phyloP scores from a whole-genome alignment of 2,113 vertebrate genomes.

The Falcunculus frontatus region DNA sequence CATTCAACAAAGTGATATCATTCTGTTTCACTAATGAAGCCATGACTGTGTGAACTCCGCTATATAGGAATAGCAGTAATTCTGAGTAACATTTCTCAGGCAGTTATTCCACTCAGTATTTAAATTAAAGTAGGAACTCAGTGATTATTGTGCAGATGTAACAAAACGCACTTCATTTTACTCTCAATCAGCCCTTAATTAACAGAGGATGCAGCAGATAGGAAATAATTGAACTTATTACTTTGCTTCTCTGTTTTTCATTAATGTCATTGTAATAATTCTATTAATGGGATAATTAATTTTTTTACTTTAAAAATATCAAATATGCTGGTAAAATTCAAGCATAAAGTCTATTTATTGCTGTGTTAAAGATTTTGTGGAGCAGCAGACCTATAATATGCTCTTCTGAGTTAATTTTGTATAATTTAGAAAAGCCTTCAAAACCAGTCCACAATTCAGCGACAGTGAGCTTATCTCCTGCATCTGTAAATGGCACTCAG shows the following conservation, averaged over 20 bases:
- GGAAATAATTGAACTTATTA: not conserved
- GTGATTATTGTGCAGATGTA: not conserved
- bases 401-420: not conserved
- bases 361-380: not conserved
- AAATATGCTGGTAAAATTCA: constrained; percentile 4
- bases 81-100: not conserved
- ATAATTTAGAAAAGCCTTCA: not conserved
- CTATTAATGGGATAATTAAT: not conserved
- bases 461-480: not conserved
- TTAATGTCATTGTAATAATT: not conserved
- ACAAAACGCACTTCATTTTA: constrained; percentile 8
- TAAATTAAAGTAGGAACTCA: constrained; percentile 22
- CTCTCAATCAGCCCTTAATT: not conserved
- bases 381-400: not conserved
- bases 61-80: not conserved
- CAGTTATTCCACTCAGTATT: not conserved
- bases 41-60: not conserved
- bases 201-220: not conserved
- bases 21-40: not conserved
- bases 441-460: constrained; percentile 8
- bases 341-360: not conserved
- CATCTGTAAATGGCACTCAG: not conserved
- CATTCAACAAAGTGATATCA: not conserved
- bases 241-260: constrained; percentile 1
- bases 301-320: not conserved